Evolutionary conservation across 2,113 vertebrate species (phyloP).

Genomic region (Dromaius novaehollandiae): DNA sequence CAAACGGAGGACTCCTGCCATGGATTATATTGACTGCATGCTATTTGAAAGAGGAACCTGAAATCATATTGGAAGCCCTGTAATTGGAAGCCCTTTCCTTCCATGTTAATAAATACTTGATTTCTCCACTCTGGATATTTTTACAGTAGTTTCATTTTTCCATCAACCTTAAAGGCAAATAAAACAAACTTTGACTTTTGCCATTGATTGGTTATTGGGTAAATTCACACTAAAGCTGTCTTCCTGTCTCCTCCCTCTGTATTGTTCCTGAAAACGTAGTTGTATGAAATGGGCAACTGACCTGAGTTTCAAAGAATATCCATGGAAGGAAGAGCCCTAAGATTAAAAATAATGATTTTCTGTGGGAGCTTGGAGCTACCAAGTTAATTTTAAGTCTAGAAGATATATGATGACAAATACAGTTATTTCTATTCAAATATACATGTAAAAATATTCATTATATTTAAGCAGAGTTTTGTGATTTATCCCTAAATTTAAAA

Average conservation of each 20-base stretch:
- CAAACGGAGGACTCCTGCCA: slow-evolving; percentile 9
- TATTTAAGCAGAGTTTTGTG: neutral
- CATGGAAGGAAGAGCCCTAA: neutral
- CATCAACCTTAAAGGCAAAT: slow-evolving; percentile 71
- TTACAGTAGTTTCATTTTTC: slow-evolving; percentile 71
- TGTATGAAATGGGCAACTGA: neutral
- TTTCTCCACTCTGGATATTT: slow-evolving; percentile 71
- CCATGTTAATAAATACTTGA: slow-evolving; percentile 62
- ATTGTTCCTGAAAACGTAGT: neutral
- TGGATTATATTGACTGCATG: slow-evolving; percentile 30
- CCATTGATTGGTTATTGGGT: slow-evolving; percentile 72
- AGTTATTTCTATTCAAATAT: neutral
- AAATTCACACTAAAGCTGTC: neutral
- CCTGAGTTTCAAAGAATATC: neutral
- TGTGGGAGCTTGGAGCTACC: neutral
- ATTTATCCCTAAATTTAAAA: neutral
- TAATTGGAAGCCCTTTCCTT: slow-evolving; percentile 6
- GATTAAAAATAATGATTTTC: neutral
- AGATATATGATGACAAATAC: neutral
- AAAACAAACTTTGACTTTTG: slow-evolving; percentile 77
- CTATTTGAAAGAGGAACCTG: slow-evolving; percentile 47
- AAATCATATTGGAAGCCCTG: neutral
- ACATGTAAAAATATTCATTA: neutral
- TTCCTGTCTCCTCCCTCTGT: neutral
- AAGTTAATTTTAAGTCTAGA: neutral